Evolutionary conservation across 1,140 invertebrate species (phyloP).

Genomic region (Tetramorium simillimum): DNA sequence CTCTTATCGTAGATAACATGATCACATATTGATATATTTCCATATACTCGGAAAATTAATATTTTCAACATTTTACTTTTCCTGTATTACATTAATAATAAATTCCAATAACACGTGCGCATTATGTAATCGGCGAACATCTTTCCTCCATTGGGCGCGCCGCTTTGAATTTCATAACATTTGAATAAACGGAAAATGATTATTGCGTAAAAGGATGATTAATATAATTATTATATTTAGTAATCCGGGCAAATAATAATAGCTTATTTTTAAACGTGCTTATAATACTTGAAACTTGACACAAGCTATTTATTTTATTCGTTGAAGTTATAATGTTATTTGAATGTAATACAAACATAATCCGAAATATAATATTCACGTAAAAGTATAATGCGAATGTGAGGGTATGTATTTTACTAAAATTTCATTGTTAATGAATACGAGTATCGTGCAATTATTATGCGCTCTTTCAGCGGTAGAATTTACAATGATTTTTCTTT

Average conservation of each 20-base stretch:
- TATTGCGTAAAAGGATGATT: constrained; percentile 13
- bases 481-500: neutral
- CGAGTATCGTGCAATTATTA: neutral
- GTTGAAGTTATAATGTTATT: neutral
- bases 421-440: constrained; percentile 22
- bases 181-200: constrained; percentile 3
- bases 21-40: neutral
- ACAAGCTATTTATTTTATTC: constrained; percentile 14
- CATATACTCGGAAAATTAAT: neutral
- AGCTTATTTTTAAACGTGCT: neutral
- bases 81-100: neutral
- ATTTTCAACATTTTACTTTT: neutral
- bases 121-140: neutral
- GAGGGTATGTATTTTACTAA: neutral
- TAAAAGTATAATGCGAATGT: neutral
- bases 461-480: neutral
- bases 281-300: neutral
- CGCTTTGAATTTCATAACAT: neutral
- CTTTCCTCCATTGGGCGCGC: neutral
- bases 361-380: neutral
- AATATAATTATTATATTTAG: constrained; percentile 4
- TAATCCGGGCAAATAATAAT: neutral
- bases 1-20: neutral
- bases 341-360: neutral
- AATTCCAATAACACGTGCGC: neutral